These are phyloP conservation scores for Hemibagrus wyckioides DNA, from an alignment of 2,113 vertebrate genomes.

Conservation along the genomic window DNA sequence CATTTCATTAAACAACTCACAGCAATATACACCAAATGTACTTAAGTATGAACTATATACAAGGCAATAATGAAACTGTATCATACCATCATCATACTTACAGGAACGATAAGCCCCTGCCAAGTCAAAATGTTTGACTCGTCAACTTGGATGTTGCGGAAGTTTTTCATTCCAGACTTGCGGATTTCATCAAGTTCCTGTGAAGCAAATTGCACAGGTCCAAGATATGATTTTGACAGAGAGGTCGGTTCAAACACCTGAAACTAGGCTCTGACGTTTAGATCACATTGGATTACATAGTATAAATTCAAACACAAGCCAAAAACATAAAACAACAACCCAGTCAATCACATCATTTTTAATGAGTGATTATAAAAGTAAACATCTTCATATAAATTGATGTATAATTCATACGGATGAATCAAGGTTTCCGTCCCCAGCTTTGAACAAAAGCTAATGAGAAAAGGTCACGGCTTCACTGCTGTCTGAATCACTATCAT, in stretches of 20 bases:
- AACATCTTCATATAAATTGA: neutral
- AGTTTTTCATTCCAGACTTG: conserved; percentile 88
- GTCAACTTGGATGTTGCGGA: conserved; percentile 94
- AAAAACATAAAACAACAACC: neutral
- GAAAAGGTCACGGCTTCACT: neutral
- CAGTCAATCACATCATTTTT: neutral
- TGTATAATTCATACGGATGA: neutral
- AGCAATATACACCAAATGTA: neutral
- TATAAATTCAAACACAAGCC: neutral
- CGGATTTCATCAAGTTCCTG: conserved; percentile 96
- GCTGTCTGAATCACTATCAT: neutral
- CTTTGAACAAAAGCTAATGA: neutral
- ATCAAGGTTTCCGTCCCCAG: neutral
- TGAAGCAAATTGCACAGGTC: conserved; percentile 56
- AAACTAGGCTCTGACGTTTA: neutral
- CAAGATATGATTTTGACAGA: neutral
- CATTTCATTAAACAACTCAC: neutral
- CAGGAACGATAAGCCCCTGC: conserved; percentile 97
- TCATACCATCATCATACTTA: conserved; percentile 77
- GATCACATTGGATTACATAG: neutral
- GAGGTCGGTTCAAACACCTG: neutral
- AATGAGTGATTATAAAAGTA: neutral
- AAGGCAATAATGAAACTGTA: neutral
- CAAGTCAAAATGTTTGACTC: conserved; percentile 94
- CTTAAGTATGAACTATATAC: neutral